phyloP scores from a whole-genome alignment of 2,113 vertebrate species.

The Lophius piscatorius region DNA sequence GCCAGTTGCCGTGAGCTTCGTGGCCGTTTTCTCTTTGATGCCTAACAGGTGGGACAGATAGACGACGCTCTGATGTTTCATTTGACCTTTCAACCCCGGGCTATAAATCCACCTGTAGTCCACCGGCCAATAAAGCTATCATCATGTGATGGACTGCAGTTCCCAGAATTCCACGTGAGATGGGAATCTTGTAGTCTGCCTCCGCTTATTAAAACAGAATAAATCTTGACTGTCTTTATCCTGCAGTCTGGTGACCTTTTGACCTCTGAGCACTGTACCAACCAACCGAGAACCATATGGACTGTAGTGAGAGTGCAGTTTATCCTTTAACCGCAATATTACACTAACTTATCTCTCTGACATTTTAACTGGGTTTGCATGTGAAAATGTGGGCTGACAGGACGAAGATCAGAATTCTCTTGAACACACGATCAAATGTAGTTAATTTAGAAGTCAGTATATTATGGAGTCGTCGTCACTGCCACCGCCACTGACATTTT shows the following conservation, averaged over 20 bases:
- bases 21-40: constrained; percentile 73
- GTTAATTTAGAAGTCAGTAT: too few relatives aligned
- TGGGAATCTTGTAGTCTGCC: constrained; percentile 45
- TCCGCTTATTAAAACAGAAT: constrained; percentile 48
- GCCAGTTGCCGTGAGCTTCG: constrained; percentile 86
- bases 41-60: constrained; percentile 78
- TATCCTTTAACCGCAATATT: neutral
- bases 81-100: constrained; percentile 60
- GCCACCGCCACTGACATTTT: too few relatives aligned
- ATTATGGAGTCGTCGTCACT: too few relatives aligned
- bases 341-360: neutral
- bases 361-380: neutral
- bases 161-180: constrained; percentile 63
- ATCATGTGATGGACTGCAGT: constrained; percentile 65
- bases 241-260: constrained; percentile 3
- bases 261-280: neutral
- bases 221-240: constrained; percentile 23
- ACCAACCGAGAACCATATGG: constrained; percentile 3
- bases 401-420: neutral
- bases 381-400: neutral
- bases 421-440: neutral
- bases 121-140: constrained; percentile 66
- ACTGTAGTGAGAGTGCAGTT: neutral
- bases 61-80: constrained; percentile 73
- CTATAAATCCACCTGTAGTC: constrained; percentile 69